Conservation (phyloP, 2,113 vertebrate species). For the Microcebus jonahi region DNA sequence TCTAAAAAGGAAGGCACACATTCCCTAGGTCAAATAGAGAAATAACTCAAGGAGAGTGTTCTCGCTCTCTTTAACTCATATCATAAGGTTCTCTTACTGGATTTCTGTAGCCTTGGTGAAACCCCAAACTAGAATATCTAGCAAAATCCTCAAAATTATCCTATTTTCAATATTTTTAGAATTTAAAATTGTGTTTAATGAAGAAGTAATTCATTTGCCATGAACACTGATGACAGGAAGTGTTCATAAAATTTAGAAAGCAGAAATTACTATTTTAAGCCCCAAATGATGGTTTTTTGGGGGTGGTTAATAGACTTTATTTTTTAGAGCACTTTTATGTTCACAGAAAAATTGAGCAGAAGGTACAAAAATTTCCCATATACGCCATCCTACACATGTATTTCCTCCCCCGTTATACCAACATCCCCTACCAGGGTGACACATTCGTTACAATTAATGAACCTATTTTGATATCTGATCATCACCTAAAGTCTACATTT, state of each 20-base stretch:
- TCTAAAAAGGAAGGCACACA: not conserved
- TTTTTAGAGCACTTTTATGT: not conserved
- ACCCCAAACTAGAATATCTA: not conserved
- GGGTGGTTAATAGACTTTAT: not conserved
- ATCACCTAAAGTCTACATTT: not conserved
- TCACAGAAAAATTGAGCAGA: not conserved
- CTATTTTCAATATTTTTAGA: not conserved
- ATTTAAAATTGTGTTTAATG: not conserved
- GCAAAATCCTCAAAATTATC: not conserved
- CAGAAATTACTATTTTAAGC: not conserved
- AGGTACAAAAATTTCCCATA: not conserved
- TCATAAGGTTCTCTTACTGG: not conserved
- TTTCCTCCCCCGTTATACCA: not conserved
- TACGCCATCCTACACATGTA: not conserved
- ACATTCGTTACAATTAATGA: not conserved
- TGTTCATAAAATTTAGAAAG: not conserved
- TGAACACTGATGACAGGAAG: not conserved
- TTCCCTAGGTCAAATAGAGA: not conserved
- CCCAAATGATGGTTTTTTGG: not conserved
- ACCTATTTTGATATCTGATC: not conserved
- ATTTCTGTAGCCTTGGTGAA: not conserved
- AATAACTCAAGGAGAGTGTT: not conserved
- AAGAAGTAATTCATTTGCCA: constrained; percentile 12
- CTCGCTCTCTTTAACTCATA: not conserved
- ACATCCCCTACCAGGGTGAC: not conserved